A percentile compares a stretch with the other conserved stretches of the same genome.
Evolutionary conservation across 2,113 vertebrate species (phyloP).

Genomic region (Tricholaema leucomelas): DNA sequence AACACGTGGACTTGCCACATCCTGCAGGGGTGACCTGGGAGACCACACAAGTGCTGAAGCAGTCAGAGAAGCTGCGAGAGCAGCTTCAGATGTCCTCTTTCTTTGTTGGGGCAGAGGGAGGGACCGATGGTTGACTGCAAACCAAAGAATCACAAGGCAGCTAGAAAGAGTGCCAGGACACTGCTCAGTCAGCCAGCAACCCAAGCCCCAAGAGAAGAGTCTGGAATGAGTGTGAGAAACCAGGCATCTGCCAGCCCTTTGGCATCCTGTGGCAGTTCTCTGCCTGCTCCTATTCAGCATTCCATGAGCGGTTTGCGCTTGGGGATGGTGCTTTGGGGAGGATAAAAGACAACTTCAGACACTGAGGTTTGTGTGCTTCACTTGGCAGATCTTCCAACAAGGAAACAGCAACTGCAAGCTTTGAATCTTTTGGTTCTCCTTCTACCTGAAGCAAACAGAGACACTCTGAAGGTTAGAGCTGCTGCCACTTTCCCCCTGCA

Average conservation of each 20-base stretch:
- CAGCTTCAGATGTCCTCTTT: background rate
- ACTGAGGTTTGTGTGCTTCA: conserved; percentile 41
- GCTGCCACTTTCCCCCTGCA: background rate
- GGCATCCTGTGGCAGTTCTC: background rate
- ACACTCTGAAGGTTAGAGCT: conserved; percentile 89
- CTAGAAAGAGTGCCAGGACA: conserved; percentile 46
- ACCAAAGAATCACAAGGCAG: conserved; percentile 2
- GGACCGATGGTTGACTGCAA: background rate
- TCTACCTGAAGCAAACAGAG: conserved; percentile 88
- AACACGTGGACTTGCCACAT: background rate
- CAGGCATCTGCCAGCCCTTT: conserved; percentile 1
- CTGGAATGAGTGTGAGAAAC: conserved; percentile 39
- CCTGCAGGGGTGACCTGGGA: background rate
- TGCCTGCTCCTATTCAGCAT: background rate
- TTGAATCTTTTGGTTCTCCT: conserved; percentile 94
- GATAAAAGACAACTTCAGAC: background rate
- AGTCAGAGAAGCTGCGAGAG: conserved; percentile 6
- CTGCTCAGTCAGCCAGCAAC: conserved; percentile 49
- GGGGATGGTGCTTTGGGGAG: background rate
- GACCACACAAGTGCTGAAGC: background rate
- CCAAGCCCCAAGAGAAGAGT: conserved; percentile 21
- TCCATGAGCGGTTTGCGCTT: background rate
- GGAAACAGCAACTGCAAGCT: conserved; percentile 91
- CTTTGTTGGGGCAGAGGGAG: background rate
- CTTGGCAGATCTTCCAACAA: conserved; percentile 86